These are phyloP conservation scores for Dichetophora obliterata DNA, from an alignment of 2,888 invertebrate genomes.

Conservation along the genomic window DNA sequence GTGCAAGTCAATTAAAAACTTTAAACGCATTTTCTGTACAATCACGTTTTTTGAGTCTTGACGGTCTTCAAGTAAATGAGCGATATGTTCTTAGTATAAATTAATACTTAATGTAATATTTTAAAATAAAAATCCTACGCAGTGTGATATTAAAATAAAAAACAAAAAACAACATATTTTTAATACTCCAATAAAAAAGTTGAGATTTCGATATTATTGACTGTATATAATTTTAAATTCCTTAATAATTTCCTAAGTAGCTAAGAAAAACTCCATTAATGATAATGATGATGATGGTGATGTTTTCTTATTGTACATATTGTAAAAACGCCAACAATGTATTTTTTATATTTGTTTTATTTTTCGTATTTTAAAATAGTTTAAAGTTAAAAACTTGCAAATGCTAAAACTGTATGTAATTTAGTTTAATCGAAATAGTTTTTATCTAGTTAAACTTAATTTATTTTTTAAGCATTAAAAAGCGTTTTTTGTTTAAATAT, in stretches of 20 bases:
- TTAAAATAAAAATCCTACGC: slow-evolving; percentile 63
- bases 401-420: slow-evolving; percentile 27
- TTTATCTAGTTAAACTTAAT: neutral
- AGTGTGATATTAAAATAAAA: slow-evolving; percentile 67
- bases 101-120: slow-evolving; percentile 30
- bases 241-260: slow-evolving; percentile 14
- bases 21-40: no score
- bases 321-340: slow-evolving; percentile 31
- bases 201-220: slow-evolving; percentile 29
- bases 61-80: no score
- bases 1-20: no score
- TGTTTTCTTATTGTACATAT: slow-evolving; percentile 34
- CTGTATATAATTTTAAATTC: slow-evolving; percentile 19
- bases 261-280: no score
- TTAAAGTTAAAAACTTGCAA: slow-evolving; percentile 25
- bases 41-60: no score
- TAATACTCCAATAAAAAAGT: slow-evolving; percentile 8
- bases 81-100: neutral
- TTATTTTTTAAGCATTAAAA: slow-evolving; percentile 15
- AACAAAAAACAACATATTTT: slow-evolving; percentile 46
- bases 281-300: neutral
- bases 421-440: slow-evolving; percentile 22
- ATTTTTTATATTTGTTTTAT: slow-evolving; percentile 16
- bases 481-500: slow-evolving; percentile 17
- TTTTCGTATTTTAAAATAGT: neutral